These are phyloP conservation scores for Leptinotarsa lineolata DNA, from an alignment of 1,140 invertebrate genomes.

Conservation along the genomic window DNA sequence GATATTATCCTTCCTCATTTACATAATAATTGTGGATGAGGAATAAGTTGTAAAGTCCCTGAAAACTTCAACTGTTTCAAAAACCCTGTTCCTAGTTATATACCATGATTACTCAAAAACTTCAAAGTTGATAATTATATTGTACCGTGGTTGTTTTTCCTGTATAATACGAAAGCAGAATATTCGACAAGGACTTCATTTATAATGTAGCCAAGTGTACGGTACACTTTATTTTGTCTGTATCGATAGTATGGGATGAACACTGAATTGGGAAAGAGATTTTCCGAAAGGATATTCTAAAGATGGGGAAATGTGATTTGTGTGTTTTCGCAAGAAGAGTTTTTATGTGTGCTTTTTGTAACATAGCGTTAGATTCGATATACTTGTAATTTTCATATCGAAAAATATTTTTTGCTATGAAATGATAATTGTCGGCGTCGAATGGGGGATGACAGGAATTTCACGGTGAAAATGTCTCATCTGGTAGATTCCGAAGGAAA, in stretches of 20 bases:
- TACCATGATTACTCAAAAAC: no score
- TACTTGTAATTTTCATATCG: slow-evolving; percentile 39
- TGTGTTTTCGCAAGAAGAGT: slow-evolving; percentile 26
- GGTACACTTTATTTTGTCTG: slow-evolving; percentile 21
- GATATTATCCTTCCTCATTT: no score
- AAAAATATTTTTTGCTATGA: slow-evolving; percentile 30
- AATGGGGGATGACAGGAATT: not conserved
- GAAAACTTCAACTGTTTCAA: no score
- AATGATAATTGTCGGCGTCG: not conserved
- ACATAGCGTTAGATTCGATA: slow-evolving; percentile 37
- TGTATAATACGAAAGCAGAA: not conserved
- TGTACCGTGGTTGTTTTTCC: not conserved
- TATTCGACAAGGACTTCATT: not conserved
- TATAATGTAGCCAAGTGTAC: slow-evolving; percentile 24
- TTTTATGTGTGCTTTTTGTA: slow-evolving; percentile 32
- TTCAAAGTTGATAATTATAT: no score
- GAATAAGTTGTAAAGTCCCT: no score
- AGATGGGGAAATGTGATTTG: slow-evolving; percentile 9
- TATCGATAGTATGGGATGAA: slow-evolving; percentile 7
- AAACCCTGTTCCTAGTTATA: no score
- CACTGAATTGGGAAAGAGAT: not conserved
- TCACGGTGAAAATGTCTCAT: no score
- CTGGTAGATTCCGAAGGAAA: no score
- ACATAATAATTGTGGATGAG: no score
- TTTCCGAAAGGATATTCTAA: not conserved